phyloP scores from a whole-genome alignment of 2,888 invertebrate genomes.

The Acholoe squamosa region DNA sequence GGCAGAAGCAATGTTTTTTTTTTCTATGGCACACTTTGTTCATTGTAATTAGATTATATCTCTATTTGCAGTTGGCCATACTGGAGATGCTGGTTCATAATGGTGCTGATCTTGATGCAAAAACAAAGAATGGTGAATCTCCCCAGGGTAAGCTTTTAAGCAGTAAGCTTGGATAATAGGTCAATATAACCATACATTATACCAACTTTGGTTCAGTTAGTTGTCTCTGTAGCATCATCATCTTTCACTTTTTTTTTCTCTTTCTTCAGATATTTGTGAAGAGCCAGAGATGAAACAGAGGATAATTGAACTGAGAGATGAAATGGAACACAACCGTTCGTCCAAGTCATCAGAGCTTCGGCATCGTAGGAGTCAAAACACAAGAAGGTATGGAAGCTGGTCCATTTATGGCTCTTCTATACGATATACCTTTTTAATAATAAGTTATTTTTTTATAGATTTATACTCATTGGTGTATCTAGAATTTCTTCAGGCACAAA shows the following conservation, averaged over 20 bases:
- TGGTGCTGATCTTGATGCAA: slow-evolving; percentile 98
- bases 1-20: too few species aligned
- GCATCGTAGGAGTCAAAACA: slow-evolving; percentile 77
- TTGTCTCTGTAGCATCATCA: neutral
- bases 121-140: slow-evolving; percentile 97
- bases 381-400: slow-evolving; percentile 79
- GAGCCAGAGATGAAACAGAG: slow-evolving; percentile 96
- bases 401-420: neutral
- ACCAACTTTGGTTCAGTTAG: too few species aligned
- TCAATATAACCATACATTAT: too few species aligned
- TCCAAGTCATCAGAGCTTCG: slow-evolving; percentile 70
- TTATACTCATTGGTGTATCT: too few species aligned
- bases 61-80: slow-evolving; percentile 91
- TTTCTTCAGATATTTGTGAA: slow-evolving; percentile 93
- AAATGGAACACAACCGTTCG: slow-evolving; percentile 90
- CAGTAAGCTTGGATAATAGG: too few species aligned
- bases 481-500: too few species aligned
- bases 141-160: slow-evolving; percentile 88
- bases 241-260: neutral
- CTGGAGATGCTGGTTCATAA: slow-evolving; percentile 96
- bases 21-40: neutral
- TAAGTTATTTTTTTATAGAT: too few species aligned
- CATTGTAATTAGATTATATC: neutral
- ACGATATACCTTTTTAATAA: neutral
- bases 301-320: slow-evolving; percentile 93